Conservation (phyloP, 2,113 vertebrate genomes). For the Microtus pennsylvanicus region DNA sequence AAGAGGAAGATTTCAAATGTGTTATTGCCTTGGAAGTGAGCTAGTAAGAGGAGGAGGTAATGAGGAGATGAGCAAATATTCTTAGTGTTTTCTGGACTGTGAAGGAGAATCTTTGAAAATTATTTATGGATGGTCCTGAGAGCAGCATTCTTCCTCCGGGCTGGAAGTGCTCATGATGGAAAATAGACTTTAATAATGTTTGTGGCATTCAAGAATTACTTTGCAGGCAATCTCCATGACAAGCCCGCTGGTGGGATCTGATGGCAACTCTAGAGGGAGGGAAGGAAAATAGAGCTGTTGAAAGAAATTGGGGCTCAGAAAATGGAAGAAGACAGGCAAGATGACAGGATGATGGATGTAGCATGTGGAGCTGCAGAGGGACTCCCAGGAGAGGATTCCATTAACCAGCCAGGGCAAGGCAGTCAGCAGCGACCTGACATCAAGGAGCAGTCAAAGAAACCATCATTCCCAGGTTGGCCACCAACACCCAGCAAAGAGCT, state of each 20-base stretch:
- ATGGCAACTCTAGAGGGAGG: slow-evolving; percentile 43
- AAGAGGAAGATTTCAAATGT: neutral
- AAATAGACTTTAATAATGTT: slow-evolving; percentile 61
- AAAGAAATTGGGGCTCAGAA: slow-evolving; percentile 71
- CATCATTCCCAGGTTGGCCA: neutral
- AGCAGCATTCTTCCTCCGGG: neutral
- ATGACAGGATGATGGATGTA: slow-evolving; percentile 39
- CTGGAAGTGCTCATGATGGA: slow-evolving; percentile 38
- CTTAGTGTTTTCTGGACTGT: slow-evolving; percentile 1
- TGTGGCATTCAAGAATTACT: slow-evolving; percentile 61
- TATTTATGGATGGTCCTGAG: neutral
- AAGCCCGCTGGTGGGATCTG: slow-evolving; percentile 56
- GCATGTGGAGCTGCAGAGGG: neutral
- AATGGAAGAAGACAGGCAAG: slow-evolving; percentile 27
- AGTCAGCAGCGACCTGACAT: neutral
- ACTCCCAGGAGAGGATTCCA: slow-evolving; percentile 30
- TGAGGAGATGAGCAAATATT: slow-evolving; percentile 6
- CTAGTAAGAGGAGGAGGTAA: neutral
- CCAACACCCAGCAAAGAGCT: neutral
- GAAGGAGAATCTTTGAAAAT: slow-evolving; percentile 62
- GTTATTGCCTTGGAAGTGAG: slow-evolving; percentile 33
- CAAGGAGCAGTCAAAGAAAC: neutral
- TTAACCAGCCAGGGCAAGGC: slow-evolving; percentile 37
- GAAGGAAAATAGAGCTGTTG: slow-evolving; percentile 67
- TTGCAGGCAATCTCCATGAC: slow-evolving; percentile 52